Evolutionary conservation across 2,113 vertebrate genomes (phyloP).

Genomic region (Dromiciops gliroides): DNA sequence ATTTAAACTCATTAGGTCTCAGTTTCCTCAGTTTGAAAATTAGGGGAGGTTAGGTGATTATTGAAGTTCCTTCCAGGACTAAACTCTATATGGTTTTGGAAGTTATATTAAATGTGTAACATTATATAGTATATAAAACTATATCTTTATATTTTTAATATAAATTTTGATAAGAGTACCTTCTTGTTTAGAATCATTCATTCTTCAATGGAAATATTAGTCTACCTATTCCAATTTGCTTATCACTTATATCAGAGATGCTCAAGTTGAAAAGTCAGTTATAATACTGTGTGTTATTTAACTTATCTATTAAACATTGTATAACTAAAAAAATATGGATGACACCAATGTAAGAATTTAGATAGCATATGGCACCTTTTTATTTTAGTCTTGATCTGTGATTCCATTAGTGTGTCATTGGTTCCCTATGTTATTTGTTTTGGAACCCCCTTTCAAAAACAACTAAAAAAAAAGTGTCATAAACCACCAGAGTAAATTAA

Average conservation of each 20-base stretch:
- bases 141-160: neutral
- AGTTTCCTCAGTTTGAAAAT: neutral
- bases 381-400: neutral
- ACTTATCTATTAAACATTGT: neutral
- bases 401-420: neutral
- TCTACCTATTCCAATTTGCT: neutral
- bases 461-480: neutral
- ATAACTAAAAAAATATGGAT: neutral
- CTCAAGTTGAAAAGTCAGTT: neutral
- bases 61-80: neutral
- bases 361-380: neutral
- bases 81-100: neutral
- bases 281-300: neutral
- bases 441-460: neutral
- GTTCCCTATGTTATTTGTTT: neutral
- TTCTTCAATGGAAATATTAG: neutral
- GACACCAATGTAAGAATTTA: neutral
- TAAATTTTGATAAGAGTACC: neutral
- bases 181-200: neutral
- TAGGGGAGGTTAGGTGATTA: neutral
- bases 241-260: neutral
- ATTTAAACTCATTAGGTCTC: neutral
- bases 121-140: neutral
- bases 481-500: neutral
- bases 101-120: neutral